Percentiles rank a stretch among this genome's conserved stretches.
Conservation (phyloP, 2,797 vertebrate species). For the Malurus leucopterus region DNA sequence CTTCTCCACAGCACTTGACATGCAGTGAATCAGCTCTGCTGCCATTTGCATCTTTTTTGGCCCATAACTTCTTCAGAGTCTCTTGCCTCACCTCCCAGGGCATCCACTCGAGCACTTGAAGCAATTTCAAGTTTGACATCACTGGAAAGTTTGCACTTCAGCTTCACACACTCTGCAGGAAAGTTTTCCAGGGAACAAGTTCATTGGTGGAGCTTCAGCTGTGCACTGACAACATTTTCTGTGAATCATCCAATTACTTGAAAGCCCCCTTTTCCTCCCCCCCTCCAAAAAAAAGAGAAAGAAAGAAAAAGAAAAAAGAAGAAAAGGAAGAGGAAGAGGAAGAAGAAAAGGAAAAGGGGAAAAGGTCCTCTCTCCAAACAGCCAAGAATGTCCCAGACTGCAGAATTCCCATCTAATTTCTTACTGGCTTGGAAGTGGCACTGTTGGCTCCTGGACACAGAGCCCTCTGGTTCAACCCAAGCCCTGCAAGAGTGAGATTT, state of each 20-base stretch:
- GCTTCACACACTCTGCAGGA: not conserved
- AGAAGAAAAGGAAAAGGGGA: too few relatives aligned
- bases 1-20: conserved; percentile 17
- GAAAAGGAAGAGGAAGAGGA: too few relatives aligned
- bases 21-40: conserved; percentile 43
- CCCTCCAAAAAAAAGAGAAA: conserved; percentile 33
- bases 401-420: conserved; percentile 67
- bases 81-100: conserved; percentile 6
- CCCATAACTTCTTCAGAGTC: not conserved
- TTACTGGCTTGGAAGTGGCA: conserved; percentile 72
- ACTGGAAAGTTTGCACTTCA: conserved; percentile 66
- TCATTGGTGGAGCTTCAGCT: conserved; percentile 77
- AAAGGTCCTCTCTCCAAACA: conserved; percentile 64
- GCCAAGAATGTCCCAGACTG: conserved; percentile 71
- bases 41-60: conserved; percentile 22
- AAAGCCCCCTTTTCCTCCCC: conserved; percentile 72
- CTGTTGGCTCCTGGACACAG: conserved; percentile 26
- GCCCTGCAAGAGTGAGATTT: not conserved
- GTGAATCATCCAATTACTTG: conserved; percentile 7
- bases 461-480: not conserved
- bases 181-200: conserved; percentile 64
- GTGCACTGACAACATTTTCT: conserved; percentile 68
- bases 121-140: conserved; percentile 35
- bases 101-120: not conserved
- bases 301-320: too few relatives aligned